Evolutionary conservation across 30 jellyfish, hydroid and myxozoan species (phyloP).

Genomic region (Aurelia sp.): DNA sequence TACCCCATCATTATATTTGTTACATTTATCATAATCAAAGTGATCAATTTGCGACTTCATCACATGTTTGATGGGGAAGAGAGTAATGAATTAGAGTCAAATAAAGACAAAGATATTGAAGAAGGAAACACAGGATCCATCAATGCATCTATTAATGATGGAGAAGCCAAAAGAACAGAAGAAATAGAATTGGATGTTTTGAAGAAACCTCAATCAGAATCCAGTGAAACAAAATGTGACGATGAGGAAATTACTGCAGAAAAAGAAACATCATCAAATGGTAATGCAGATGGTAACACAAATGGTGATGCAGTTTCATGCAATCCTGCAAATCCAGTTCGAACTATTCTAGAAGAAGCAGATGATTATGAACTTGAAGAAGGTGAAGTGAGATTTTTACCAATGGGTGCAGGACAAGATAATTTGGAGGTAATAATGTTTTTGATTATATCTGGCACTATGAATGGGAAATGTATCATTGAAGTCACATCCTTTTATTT

Average conservation of each 20-base stretch:
- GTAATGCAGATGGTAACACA: too few relatives aligned
- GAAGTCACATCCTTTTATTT: too few relatives aligned
- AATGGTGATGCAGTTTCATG: background rate
- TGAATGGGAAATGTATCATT: too few relatives aligned
- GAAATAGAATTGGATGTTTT: slow-evolving; percentile 64
- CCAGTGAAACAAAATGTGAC: background rate
- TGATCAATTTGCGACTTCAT: slow-evolving; percentile 78
- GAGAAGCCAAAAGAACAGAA: slow-evolving; percentile 30
- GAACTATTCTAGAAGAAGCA: slow-evolving; percentile 1
- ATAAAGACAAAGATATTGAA: slow-evolving; percentile 33
- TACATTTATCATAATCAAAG: slow-evolving; percentile 52
- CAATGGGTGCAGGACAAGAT: background rate
- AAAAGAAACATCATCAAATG: background rate
- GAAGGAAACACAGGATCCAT: slow-evolving; percentile 34
- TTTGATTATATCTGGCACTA: too few relatives aligned
- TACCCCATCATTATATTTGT: slow-evolving; percentile 65
- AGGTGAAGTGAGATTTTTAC: slow-evolving; percentile 9
- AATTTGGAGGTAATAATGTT: background rate
- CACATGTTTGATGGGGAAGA: slow-evolving; percentile 93
- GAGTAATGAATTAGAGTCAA: slow-evolving; percentile 54
- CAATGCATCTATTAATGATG: background rate
- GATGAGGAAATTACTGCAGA: slow-evolving; percentile 2
- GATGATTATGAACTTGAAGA: slow-evolving; percentile 10
- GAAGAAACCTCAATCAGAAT: slow-evolving; percentile 3
- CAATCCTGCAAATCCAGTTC: slow-evolving; percentile 1